These are phyloP conservation scores for Bicyclus anynana DNA, from an alignment of 1,140 invertebrate species.

Conservation along the genomic window DNA sequence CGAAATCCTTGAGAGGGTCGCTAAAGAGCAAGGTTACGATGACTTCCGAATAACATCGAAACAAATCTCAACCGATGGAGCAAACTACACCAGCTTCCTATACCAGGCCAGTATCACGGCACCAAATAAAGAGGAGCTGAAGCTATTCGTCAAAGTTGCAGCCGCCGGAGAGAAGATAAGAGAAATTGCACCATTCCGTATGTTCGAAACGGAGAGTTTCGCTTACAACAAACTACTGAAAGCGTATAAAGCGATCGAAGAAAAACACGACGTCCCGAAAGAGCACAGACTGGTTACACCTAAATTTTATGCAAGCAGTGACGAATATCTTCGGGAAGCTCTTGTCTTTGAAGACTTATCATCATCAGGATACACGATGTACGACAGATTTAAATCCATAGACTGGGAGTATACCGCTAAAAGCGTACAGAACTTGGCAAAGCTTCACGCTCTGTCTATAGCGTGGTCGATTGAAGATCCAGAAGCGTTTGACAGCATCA, in stretches of 20 bases:
- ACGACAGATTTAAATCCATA: conserved; percentile 44
- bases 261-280: conserved; percentile 28
- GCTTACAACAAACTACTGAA: conserved; percentile 41
- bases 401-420: conserved; percentile 44
- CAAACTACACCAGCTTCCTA: conserved; percentile 39
- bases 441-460: conserved; percentile 50
- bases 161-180: conserved; percentile 37
- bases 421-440: conserved; percentile 41
- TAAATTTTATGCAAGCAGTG: conserved; percentile 39
- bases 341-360: conserved; percentile 48
- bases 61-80: conserved; percentile 32
- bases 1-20: conserved; percentile 24
- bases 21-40: conserved; percentile 25
- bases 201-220: conserved; percentile 41
- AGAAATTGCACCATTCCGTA: conserved; percentile 6
- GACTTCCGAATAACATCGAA: conserved; percentile 18
- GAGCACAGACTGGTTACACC: conserved; percentile 30
- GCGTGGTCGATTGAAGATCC: conserved; percentile 33
- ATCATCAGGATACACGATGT: conserved; percentile 31
- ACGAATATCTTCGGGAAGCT: conserved; percentile 34
- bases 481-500: conserved; percentile 27
- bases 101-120: conserved; percentile 28
- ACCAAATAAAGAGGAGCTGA: conserved; percentile 28
- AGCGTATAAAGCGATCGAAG: conserved; percentile 38
- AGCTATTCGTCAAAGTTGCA: conserved; percentile 50